Evolutionary conservation across 2,888 invertebrate species (phyloP).

Genomic region (Suillia variegata): DNA sequence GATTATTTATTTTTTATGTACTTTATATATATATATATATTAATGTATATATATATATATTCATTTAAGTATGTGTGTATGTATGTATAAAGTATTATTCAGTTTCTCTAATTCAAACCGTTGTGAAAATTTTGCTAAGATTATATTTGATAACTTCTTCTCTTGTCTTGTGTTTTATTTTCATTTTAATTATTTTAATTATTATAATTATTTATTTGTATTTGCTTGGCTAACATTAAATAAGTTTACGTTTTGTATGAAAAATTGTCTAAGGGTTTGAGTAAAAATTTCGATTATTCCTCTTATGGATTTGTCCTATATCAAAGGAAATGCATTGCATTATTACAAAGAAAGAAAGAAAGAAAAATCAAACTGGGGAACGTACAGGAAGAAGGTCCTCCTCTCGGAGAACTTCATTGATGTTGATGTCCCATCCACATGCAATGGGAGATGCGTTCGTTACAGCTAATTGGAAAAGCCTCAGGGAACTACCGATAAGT

Average conservation of each 20-base stretch:
- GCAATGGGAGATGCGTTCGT: background rate
- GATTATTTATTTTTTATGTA: slow-evolving; percentile 30
- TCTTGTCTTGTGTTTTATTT: too few species aligned
- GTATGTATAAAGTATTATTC: slow-evolving; percentile 15
- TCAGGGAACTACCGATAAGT: background rate
- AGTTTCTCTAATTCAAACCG: background rate
- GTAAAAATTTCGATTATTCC: too few species aligned
- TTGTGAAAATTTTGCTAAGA: background rate
- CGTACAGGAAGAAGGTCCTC: too few species aligned
- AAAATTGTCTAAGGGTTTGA: background rate
- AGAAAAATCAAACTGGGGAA: too few species aligned
- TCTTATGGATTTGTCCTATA: too few species aligned
- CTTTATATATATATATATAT: slow-evolving; percentile 10
- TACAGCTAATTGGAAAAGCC: background rate
- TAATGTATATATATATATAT: slow-evolving; percentile 18
- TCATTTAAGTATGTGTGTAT: slow-evolving; percentile 17
- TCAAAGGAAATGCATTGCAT: too few species aligned
- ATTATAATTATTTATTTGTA: background rate
- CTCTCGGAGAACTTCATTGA: too few species aligned
- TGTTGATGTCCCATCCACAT: too few species aligned
- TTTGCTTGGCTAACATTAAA: background rate
- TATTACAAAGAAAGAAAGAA: too few species aligned
- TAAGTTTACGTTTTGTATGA: background rate
- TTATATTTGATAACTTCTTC: too few species aligned
- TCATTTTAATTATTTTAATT: too few species aligned